Evolutionary conservation across 1,140 invertebrate genomes (phyloP).

Genomic region (Macrobrachium nipponense): DNA sequence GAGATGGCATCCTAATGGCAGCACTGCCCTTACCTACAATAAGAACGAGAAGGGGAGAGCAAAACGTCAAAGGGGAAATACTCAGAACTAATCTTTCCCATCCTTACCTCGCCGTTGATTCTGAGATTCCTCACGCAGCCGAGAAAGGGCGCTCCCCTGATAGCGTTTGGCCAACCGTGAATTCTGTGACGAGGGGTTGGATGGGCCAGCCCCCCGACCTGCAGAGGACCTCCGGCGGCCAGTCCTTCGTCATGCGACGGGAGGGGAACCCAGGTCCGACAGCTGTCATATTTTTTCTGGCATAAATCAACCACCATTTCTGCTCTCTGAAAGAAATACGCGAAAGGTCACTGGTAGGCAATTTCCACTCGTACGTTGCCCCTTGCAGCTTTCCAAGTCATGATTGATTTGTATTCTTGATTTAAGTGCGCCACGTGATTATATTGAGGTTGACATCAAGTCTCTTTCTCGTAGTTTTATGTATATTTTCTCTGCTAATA

Average conservation of each 20-base stretch:
- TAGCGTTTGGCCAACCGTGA: constrained; percentile 29
- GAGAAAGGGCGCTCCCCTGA: constrained; percentile 3
- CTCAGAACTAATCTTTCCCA: too few species aligned
- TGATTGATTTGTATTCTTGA: too few species aligned
- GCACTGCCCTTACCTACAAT: too few species aligned
- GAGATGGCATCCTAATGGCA: too few species aligned
- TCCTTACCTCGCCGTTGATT: constrained; percentile 53
- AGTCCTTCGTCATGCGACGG: constrained; percentile 3
- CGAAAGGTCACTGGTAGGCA: neutral
- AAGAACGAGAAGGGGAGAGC: too few species aligned
- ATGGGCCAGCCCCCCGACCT: constrained; percentile 39
- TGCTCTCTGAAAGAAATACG: constrained; percentile 10
- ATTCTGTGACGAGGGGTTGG: constrained; percentile 15
- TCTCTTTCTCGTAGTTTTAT: too few species aligned
- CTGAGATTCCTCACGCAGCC: constrained; percentile 46
- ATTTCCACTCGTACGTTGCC: neutral
- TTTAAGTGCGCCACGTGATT: too few species aligned
- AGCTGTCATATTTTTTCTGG: constrained; percentile 21
- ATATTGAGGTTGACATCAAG: too few species aligned
- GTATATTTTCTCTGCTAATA: too few species aligned
- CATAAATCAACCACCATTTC: constrained; percentile 51
- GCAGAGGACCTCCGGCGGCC: constrained; percentile 30
- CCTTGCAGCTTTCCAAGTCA: neutral
- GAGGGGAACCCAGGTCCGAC: constrained; percentile 10
- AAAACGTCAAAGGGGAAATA: too few species aligned